A percentile compares a stretch with the other conserved stretches of the same genome.
Evolutionary conservation across 2,888 invertebrate genomes (phyloP).

Genomic region (Loripinus fragilis): DNA sequence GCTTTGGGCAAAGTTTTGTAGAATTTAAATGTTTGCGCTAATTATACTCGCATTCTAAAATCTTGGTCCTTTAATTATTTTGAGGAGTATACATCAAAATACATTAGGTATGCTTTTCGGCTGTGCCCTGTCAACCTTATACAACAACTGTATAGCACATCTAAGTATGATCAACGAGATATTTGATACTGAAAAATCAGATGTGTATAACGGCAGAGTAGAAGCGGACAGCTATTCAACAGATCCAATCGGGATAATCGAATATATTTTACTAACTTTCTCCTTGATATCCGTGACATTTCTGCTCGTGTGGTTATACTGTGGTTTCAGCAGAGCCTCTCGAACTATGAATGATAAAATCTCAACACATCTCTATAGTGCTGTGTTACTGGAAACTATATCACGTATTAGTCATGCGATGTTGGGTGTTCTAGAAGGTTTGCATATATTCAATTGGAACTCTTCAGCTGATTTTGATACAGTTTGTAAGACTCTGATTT

Average conservation of each 20-base stretch:
- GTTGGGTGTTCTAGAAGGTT: slow-evolving; percentile 23
- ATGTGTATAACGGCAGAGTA: too few relatives aligned
- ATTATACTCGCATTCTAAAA: too few relatives aligned
- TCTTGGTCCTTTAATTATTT: too few relatives aligned
- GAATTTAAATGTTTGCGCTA: too few relatives aligned
- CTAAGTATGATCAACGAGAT: slow-evolving; percentile 35
- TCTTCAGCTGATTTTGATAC: slow-evolving; percentile 18
- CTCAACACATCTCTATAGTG: slow-evolving; percentile 42
- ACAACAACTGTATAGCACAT: too few relatives aligned
- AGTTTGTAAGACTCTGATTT: slow-evolving; percentile 46
- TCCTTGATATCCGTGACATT: slow-evolving; percentile 41
- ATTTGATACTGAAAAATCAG: slow-evolving; percentile 22
- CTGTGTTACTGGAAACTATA: slow-evolving; percentile 39
- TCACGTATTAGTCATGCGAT: slow-evolving; percentile 31
- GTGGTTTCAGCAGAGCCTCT: slow-evolving; percentile 39
- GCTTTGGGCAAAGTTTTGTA: too few relatives aligned
- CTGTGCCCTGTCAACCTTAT: too few relatives aligned
- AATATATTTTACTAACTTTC: slow-evolving; percentile 32
- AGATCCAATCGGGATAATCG: slow-evolving; percentile 24
- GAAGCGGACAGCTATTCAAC: neutral
- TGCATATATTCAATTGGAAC: neutral
- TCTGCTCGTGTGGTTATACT: slow-evolving; percentile 37
- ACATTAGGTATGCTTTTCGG: too few relatives aligned
- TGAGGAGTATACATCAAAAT: too few relatives aligned
- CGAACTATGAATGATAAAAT: slow-evolving; percentile 39